Conservation (phyloP, 37 sponge, comb jelly and placozoan genomes). For the Spongilla lacustris region DNA sequence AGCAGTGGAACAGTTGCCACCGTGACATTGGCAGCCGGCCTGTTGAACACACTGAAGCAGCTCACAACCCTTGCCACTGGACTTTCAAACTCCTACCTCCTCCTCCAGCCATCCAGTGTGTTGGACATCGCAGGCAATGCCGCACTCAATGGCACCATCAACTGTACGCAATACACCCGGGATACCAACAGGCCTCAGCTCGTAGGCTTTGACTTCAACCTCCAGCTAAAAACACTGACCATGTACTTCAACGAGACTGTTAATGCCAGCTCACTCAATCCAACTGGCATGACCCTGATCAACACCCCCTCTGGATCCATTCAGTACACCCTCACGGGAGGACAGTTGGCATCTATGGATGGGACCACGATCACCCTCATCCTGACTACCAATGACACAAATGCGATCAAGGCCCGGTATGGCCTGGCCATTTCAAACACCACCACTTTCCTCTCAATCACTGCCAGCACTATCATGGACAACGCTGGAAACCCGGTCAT, state of each 20-base stretch:
- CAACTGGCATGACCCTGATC: constrained; percentile 64
- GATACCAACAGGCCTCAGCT: constrained; percentile 74
- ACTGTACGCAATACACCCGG: constrained; percentile 38
- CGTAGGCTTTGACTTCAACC: constrained; percentile 68
- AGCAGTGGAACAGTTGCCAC: constrained; percentile 27
- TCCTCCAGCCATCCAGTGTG: constrained; percentile 60
- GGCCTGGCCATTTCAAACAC: constrained; percentile 59
- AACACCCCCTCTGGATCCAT: constrained; percentile 25
- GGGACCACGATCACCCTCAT: constrained; percentile 49
- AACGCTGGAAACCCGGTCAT: constrained; percentile 74
- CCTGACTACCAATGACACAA: constrained; percentile 74
- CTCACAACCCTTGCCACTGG: constrained; percentile 50
- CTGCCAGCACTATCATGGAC: constrained; percentile 52
- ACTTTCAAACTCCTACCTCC: constrained; percentile 50
- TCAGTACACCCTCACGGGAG: constrained; percentile 73
- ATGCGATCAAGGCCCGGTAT: constrained; percentile 72
- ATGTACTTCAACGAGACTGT: constrained; percentile 83
- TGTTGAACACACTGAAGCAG: constrained; percentile 76
- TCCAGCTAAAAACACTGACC: constrained; percentile 52
- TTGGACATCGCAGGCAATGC: constrained; percentile 87
- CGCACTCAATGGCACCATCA: constrained; percentile 52
- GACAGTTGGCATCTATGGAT: constrained; percentile 48
- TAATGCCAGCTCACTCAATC: constrained; percentile 69
- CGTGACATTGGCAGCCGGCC: constrained; percentile 50
- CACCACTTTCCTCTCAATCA: constrained; percentile 64